Evolutionary conservation across 1,140 invertebrate genomes (phyloP), one percentile per base, ranked within the genome.

Genomic region (Yoshiicerus persimilis): DNA sequence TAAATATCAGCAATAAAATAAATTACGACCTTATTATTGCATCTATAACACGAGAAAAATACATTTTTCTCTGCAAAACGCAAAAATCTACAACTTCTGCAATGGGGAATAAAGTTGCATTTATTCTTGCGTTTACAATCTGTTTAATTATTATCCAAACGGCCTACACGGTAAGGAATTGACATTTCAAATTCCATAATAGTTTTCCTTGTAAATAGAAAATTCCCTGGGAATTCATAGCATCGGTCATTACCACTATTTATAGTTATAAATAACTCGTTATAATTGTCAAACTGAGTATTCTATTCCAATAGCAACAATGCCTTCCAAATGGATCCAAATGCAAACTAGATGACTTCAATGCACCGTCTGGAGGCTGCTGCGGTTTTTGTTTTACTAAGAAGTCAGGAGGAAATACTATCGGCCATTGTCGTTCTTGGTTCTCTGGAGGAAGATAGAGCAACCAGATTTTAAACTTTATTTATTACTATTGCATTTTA

Each of bases 261-360:
- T n/a, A n/a, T n/a, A n/a, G n/a, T n/a, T n/a, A n/a, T n/a, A n/a
- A n/a, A n/a, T n/a, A n/a, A n/a, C n/a, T n/a, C n/a, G n/a, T n/a
- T n/a, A n/a, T n/a, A n/a, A n/a, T n/a, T n/a, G n/a, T n/a, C n/a
- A n/a, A n/a, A n/a, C n/a, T n/a, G 13, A 20, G 20, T 56, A n/a
- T 56, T n/a, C 2, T n/a, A n/a, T n/a, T n/a, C n/a, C n/a, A n/a
- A 6, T 34, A 80, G 30, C 75, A 80, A 36, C 75, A 80, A 80
- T 88, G 87, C 16, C 38, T 86, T 2, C 83, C 38, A 36, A 88
- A 88, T 80, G 87, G 87, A 34, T 23, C 83, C 3, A 85, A 75
- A 11, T 88, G 87, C 62, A 85, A 66, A 36, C 39, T 88, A 34
- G 87, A 88, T 77, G 87, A 88, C 16, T 86, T 47, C 23, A 88